Percentiles rank a stretch among this genome's conserved stretches.
These are phyloP conservation scores for Loriculus beryllinus DNA, from an alignment of 2,797 vertebrate species.

Conservation along the genomic window DNA sequence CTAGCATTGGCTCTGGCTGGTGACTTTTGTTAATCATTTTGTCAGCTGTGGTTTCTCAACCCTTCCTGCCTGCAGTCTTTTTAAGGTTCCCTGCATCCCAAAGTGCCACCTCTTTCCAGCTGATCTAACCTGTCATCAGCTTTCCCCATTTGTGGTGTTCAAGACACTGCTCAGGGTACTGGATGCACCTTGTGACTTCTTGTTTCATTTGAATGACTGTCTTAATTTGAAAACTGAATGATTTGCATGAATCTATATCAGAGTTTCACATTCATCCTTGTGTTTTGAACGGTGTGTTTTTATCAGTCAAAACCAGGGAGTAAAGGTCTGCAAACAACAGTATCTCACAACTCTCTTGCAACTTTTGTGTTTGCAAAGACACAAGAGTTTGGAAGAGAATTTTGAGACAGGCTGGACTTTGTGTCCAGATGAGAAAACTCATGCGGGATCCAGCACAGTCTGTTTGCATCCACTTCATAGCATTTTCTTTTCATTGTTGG, in stretches of 20 bases:
- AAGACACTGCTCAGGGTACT: background rate
- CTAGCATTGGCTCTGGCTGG: background rate
- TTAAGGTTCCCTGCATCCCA: accelerated
- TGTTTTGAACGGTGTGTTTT: background rate
- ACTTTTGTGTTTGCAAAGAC: background rate
- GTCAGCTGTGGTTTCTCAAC: background rate
- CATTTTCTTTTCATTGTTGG: background rate
- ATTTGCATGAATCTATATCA: background rate
- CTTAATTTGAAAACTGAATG: background rate
- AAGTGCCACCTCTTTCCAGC: background rate
- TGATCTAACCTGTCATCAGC: background rate
- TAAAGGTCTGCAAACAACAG: background rate
- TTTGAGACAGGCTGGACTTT: background rate
- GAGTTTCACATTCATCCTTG: background rate
- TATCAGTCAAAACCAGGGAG: background rate
- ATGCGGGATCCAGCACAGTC: background rate
- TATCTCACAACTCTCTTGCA: background rate
- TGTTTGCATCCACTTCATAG: background rate
- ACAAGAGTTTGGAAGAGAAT: background rate
- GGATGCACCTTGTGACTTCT: background rate
- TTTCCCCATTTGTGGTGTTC: accelerated
- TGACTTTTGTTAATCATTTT: background rate
- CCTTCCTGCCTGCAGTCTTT: background rate
- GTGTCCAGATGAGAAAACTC: background rate
- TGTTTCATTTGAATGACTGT: background rate